These are phyloP conservation scores for Phylloscopus trochilus DNA, from an alignment of 2,113 vertebrate genomes.

Conservation along the genomic window DNA sequence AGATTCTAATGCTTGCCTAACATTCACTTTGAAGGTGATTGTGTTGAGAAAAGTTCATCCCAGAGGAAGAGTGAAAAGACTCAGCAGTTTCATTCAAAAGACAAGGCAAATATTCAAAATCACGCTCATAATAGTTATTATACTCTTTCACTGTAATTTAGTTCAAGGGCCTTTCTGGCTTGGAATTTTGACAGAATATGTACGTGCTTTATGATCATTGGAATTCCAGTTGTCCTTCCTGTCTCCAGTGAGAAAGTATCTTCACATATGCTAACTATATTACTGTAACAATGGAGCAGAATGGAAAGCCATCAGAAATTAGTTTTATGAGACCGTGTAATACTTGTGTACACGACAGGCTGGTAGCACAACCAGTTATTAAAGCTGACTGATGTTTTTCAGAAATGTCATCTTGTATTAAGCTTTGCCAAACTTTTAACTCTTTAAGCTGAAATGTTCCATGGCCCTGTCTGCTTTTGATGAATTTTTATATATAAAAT, in stretches of 20 bases:
- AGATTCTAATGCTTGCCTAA: neutral
- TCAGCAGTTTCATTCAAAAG: conserved; percentile 23
- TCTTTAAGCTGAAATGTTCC: neutral
- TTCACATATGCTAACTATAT: conserved; percentile 42
- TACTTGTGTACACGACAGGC: neutral
- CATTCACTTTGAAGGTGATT: conserved; percentile 34
- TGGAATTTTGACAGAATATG: conserved; percentile 43
- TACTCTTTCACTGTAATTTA: conserved; percentile 7
- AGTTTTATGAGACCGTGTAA: conserved; percentile 19
- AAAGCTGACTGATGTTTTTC: neutral
- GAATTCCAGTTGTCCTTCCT: conserved; percentile 57
- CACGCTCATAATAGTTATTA: neutral
- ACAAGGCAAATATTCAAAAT: conserved; percentile 39
- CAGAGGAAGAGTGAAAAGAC: neutral
- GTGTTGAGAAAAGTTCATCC: neutral
- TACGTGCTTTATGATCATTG: conserved; percentile 34
- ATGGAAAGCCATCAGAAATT: conserved; percentile 32
- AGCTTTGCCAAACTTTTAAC: conserved; percentile 22
- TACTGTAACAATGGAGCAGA: conserved; percentile 33
- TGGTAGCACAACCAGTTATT: conserved; percentile 9
- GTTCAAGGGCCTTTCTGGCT: conserved; percentile 41
- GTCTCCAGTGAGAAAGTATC: conserved; percentile 8
- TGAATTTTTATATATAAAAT: neutral
- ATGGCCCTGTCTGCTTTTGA: neutral
- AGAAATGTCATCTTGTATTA: neutral